Evolutionary conservation across 1,140 invertebrate genomes (phyloP).

Genomic region (Pseudoatta argentina): DNA sequence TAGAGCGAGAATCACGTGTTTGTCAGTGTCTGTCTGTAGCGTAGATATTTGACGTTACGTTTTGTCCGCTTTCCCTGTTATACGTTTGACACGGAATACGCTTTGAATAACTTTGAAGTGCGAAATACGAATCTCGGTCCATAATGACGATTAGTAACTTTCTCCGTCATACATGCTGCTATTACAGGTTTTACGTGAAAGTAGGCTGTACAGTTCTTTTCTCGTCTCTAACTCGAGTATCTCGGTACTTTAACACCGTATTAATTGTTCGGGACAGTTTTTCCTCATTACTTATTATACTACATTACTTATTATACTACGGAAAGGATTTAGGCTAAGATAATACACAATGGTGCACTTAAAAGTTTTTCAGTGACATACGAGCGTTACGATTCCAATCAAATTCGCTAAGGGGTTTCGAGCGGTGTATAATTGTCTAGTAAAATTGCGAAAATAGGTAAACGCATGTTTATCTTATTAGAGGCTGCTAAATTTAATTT

Average conservation of each 20-base stretch:
- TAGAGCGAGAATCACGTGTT: background rate
- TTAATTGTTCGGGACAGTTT: constrained; percentile 11
- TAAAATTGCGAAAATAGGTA: constrained; percentile 2
- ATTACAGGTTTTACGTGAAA: background rate
- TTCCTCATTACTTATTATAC: constrained; percentile 2
- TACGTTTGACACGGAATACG: background rate
- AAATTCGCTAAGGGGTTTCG: background rate
- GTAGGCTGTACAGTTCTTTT: constrained; percentile 7
- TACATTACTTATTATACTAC: constrained; percentile 18
- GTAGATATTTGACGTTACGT: constrained; percentile 31
- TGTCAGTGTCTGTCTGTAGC: background rate
- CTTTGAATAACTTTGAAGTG: background rate
- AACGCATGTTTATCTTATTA: constrained; percentile 4
- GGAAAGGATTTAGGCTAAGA: constrained; percentile 44
- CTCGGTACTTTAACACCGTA: background rate
- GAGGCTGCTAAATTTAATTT: constrained; percentile 30
- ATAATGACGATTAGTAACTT: background rate
- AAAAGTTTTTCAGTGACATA: constrained; percentile 40
- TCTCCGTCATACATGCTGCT: background rate
- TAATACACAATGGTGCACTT: constrained; percentile 59
- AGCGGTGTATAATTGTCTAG: background rate
- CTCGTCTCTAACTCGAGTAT: constrained; percentile 25
- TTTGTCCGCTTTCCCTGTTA: constrained; percentile 25
- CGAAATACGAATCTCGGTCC: constrained; percentile 13
- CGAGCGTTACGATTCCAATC: constrained; percentile 28